Percentiles rank a stretch among this genome's conserved stretches.
Conservation (phyloP, 2,888 invertebrate genomes). For the Meteorus colon region DNA sequence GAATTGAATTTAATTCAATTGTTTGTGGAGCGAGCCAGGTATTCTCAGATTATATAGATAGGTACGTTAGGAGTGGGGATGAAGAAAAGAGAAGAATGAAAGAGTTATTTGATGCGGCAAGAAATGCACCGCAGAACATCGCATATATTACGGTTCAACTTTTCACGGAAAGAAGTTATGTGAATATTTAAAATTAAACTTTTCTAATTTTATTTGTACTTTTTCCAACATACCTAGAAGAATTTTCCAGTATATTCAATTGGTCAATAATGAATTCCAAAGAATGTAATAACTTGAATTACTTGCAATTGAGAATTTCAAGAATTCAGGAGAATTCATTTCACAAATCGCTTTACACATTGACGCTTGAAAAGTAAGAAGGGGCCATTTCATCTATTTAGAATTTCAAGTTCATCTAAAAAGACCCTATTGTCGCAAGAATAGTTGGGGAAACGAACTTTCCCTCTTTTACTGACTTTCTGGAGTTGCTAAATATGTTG, state of each 20-base stretch:
- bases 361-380: not conserved
- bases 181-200: slow-evolving; percentile 8
- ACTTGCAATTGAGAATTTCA: not conserved
- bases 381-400: slow-evolving; percentile 16
- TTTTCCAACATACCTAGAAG: not conserved
- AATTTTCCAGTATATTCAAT: not conserved
- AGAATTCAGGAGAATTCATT: not conserved
- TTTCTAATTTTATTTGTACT: not conserved
- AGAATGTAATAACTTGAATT: not conserved
- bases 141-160: not conserved
- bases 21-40: slow-evolving; percentile 42
- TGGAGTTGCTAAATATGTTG: slow-evolving; percentile 23
- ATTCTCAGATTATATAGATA: not conserved
- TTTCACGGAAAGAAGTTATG: not conserved
- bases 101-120: not conserved
- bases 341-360: not conserved
- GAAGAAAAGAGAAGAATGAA: not conserved
- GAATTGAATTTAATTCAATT: slow-evolving; percentile 64
- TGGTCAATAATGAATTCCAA: not conserved
- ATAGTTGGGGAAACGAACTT: not conserved
- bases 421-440: not conserved
- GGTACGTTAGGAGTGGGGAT: not conserved
- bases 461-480: slow-evolving; percentile 7
- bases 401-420: slow-evolving; percentile 8
- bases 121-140: not conserved